Conservation (phyloP, 2,888 invertebrate species). For the Drosophila melanosoma region DNA sequence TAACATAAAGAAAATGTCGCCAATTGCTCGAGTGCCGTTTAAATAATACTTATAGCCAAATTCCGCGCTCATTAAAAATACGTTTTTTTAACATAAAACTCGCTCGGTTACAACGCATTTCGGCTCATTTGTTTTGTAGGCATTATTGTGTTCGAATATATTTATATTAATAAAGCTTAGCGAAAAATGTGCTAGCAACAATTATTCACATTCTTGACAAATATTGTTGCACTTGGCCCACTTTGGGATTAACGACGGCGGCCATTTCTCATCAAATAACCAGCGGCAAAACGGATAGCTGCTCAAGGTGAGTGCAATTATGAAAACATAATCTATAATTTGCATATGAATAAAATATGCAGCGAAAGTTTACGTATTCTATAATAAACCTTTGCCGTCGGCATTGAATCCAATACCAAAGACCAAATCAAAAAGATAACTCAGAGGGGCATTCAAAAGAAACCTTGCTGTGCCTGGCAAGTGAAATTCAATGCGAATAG, state of each 20-base stretch:
- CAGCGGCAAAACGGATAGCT: constrained; percentile 83
- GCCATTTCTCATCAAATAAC: constrained; percentile 64
- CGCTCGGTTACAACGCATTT: constrained; percentile 48
- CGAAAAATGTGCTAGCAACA: constrained; percentile 63
- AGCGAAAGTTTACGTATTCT: constrained; percentile 5
- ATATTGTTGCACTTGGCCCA: constrained; percentile 38
- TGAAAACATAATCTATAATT: constrained; percentile 6
- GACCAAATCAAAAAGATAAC: constrained; percentile 23
- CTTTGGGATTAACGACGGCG: constrained; percentile 64
- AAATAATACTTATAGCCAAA: constrained; percentile 29
- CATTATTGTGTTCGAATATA: constrained; percentile 23
- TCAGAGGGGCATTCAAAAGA: constrained; percentile 35
- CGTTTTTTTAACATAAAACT: constrained; percentile 56
- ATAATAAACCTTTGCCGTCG: constrained; percentile 48
- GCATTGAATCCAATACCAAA: constrained; percentile 43
- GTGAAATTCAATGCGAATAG: constrained; percentile 73
- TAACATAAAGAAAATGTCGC: constrained; percentile 38
- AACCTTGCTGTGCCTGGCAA: constrained; percentile 36
- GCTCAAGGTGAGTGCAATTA: constrained; percentile 66
- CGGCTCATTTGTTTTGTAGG: constrained; percentile 37
- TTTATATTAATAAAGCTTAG: constrained; percentile 10
- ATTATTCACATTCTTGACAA: constrained; percentile 51
- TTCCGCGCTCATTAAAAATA: constrained; percentile 37
- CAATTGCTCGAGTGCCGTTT: constrained; percentile 46
- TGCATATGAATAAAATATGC: constrained; percentile 29